Base-by-base conservation (phyloP, 1,140 invertebrate species). In the Amyelois transitella region DNA sequence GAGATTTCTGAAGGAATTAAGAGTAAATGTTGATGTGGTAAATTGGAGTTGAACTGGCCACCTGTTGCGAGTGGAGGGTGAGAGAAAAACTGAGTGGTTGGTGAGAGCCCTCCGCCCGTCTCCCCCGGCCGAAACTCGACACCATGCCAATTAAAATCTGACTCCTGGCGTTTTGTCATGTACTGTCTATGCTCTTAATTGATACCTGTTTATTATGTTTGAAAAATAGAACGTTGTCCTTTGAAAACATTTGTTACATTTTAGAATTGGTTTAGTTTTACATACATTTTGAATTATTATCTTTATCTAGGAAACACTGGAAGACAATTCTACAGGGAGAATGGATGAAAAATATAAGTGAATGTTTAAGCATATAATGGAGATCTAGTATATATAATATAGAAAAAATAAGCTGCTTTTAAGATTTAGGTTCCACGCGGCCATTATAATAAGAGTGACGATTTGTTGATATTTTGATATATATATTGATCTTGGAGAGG, bases 131-230 rank as follows among this genome's bases (percentile, higher is more conserved):
- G 43, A 61, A 62, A 68, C 62, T 60, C 63, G 63, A 71, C 66
- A 67, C 62, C 66, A 59, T 58, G 72, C 71, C 77, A 83, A 83
- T 81, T 83, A 79, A 81, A 81, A 81, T 49, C 63, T 75, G 63
- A 72, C 71, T 76, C 60, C 61, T 72, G 70, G 70, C 72, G 65
- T 69, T 74, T 71, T 64, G 64, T 74, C 65, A 63, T 70, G 64
- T 66, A 50, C 54, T 52, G 50, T 56, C 58, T 53, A 61, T 64
- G 60, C 51, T 47, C 56, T 38, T 38, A 38, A 38, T 38, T n/a
- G 32, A 38, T 38, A 38, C 32, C 32, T 38, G 32, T 38, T n/a
- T 14, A 38, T 38, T 38, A 38, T 38, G n/a, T 14, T 38, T 38
- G 32, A 38, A 38, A 38, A 38, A 38, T 38, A 38, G 32, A 38